Base-by-base conservation (phyloP, 2,888 invertebrate genomes). In the Nemapogon koenigi region DNA sequence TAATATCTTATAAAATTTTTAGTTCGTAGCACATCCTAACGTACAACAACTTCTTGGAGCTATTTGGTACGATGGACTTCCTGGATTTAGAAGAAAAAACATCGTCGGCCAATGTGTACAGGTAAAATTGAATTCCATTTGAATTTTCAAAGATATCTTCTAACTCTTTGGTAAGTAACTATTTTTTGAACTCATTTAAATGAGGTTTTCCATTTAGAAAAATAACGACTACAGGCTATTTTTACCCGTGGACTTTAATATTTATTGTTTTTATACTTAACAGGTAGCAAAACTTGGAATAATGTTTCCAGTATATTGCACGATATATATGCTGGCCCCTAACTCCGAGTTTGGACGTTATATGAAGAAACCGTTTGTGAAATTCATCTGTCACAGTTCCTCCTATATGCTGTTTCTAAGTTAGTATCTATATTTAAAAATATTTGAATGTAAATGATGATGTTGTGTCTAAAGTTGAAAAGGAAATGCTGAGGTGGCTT, bases 21-120 rank as follows among this genome's bases (percentile, higher is more conserved):
- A 97, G 96, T 98, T 98, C 66, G 97, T 98, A 36, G 93, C 97
- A 3, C 97, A 98, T 78, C 94, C 97, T 1, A 97, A 97, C 69
- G 97, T 97, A 30, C 97, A 98, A 60, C 97, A 98, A 65, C 76
- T 98, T 33, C 73, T 98, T 43, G 97, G 95, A 3, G 91, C 95
- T 27, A 92, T 98, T 52, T 98, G 98, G 98, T 98, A 97, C 71
- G 97, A 97, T 61, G 97, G 98, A 10, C 76, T 98, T 10, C 97
- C 97, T 0, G 97, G 97, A 2, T 98, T 98, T 69, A 87, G 97
- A 39, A 83, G 97, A 49, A 90, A 94, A 75, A 92, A 90, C 61
- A 91, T 94, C 76, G 78, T 92, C 2, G 88, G 92, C 32, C 97
- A 97, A 66, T 83, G 91, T 35, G 49, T 94, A 32, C 91, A 97